Evolutionary conservation across 2,797 vertebrate species (phyloP).

Genomic region (Neostethus bicornis): DNA sequence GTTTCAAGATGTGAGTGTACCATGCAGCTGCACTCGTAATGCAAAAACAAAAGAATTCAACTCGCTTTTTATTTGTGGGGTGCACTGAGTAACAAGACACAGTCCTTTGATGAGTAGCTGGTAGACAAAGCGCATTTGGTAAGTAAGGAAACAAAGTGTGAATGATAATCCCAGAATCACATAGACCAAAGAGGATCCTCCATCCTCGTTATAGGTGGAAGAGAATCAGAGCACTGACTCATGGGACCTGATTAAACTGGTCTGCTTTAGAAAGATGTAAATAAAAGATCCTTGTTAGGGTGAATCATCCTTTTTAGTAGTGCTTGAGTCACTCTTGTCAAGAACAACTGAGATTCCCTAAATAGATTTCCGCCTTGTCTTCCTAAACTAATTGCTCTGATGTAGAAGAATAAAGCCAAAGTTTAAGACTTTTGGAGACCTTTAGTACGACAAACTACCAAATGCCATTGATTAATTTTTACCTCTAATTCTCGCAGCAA

Average conservation of each 20-base stretch:
- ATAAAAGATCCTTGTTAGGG: slow-evolving; percentile 49
- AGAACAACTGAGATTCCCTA: slow-evolving; percentile 36
- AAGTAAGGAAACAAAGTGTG: slow-evolving; percentile 23
- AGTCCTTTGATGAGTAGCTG: slow-evolving; percentile 34
- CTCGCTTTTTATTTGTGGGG: slow-evolving; percentile 37
- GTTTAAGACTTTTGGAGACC: too few species aligned
- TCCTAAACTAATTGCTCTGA: slow-evolving; percentile 15
- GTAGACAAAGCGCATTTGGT: slow-evolving; percentile 20
- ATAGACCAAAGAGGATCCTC: neutral
- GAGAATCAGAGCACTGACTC: slow-evolving; percentile 42
- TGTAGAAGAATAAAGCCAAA: slow-evolving; percentile 30
- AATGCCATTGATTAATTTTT: too few species aligned
- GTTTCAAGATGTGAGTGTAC: slow-evolving; percentile 27
- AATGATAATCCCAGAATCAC: slow-evolving; percentile 31
- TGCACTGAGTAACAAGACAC: slow-evolving; percentile 24
- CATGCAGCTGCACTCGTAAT: slow-evolving; percentile 50
- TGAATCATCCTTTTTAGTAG: slow-evolving; percentile 55
- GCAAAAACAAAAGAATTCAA: slow-evolving; percentile 49
- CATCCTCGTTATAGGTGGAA: neutral
- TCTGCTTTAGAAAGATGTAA: slow-evolving; percentile 49
- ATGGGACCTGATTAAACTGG: slow-evolving; percentile 41
- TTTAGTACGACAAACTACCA: too few species aligned
- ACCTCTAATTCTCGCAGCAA: too few species aligned
- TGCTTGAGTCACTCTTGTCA: slow-evolving; percentile 57
- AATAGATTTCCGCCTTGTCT: slow-evolving; percentile 28